Evolutionary conservation across 2,113 vertebrate genomes (phyloP).

Genomic region (Toxotes chatareus): DNA sequence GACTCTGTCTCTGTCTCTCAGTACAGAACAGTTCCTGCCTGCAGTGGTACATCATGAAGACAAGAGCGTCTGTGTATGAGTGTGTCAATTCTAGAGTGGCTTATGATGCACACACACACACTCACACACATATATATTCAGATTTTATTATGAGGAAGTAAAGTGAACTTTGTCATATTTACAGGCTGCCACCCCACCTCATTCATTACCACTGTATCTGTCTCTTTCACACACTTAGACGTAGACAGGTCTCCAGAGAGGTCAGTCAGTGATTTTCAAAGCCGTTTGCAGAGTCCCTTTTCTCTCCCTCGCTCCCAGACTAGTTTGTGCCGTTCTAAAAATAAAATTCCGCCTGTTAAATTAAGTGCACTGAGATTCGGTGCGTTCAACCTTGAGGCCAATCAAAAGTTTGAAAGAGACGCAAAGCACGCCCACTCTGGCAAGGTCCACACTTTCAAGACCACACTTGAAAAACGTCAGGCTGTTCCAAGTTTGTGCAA

Average conservation of each 20-base stretch:
- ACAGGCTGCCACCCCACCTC: constrained; percentile 1
- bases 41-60: constrained; percentile 6
- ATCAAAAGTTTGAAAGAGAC: constrained; percentile 57
- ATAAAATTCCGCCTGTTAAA: constrained; percentile 82
- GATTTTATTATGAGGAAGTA: constrained; percentile 26
- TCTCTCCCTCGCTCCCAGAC: constrained; percentile 47
- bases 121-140: background rate
- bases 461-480: constrained; percentile 49
- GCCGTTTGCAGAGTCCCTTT: background rate
- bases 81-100: background rate
- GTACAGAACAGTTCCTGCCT: constrained; percentile 55
- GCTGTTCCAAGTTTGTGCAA: constrained; percentile 27
- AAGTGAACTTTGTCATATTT: constrained; percentile 33
- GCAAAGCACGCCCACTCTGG: constrained; percentile 30
- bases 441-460: constrained; percentile 35
- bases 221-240: constrained; percentile 8
- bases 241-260: constrained; percentile 29
- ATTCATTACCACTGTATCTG: constrained; percentile 1
- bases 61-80: background rate
- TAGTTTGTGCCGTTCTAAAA: constrained; percentile 70
- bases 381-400: constrained; percentile 48
- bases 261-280: constrained; percentile 40
- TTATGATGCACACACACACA: background rate
- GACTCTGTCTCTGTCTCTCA: background rate
- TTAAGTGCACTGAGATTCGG: constrained; percentile 73